Evolutionary conservation across 2,113 vertebrate species (phyloP), one percentile per base, ranked within the genome.

Genomic region (Irena cyanogastra): DNA sequence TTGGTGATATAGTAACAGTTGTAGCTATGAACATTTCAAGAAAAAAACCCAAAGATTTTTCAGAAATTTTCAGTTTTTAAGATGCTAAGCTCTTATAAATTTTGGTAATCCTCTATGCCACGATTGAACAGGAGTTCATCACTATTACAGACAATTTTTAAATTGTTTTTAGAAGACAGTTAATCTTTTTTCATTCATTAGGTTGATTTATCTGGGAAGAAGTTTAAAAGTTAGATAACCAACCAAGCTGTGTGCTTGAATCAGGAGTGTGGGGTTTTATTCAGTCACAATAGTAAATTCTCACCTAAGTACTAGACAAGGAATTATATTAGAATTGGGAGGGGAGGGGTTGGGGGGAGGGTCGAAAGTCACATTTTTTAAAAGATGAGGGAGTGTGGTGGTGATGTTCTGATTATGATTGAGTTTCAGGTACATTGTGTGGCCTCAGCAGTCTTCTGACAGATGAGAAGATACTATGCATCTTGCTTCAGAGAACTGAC

Each of bases 321-420:
- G 8, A 81, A 16, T 69, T 81, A 4, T 23, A 16, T n/a, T 77
- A 15, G 10, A 23, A 35, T 10, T 13, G 4, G 3, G 8, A 4
- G 10, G 8, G 16, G 3, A 7, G 7, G 0, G 2, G n/a, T n/a
- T n/a, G 8, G 21, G 3, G 15, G 19, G 19, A 45, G 24, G 12
- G 10, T 63, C 20, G 10, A 31, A 69, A 45, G n/a, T 54, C 28
- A 21, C 5, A 3, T 3, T 19, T 77, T 71, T 37, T 37, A 37
- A 53, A 76, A 57, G n/a, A 33, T n/a, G 10, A 30, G 11, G 15
- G 9, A 39, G 17, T 10, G 10, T 65, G 16, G 6, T 31, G 6
- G 5, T 54, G 4, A 3, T 79, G 15, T 16, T 63, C 15, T 49
- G 30, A 4, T 66, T 59, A 2, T 66, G 23, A 13, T 8, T 57